A percentile compares a stretch with the other conserved stretches of the same genome.
Evolutionary conservation across 2,888 invertebrate genomes (phyloP).

Genomic region (Mallateleia sp.): DNA sequence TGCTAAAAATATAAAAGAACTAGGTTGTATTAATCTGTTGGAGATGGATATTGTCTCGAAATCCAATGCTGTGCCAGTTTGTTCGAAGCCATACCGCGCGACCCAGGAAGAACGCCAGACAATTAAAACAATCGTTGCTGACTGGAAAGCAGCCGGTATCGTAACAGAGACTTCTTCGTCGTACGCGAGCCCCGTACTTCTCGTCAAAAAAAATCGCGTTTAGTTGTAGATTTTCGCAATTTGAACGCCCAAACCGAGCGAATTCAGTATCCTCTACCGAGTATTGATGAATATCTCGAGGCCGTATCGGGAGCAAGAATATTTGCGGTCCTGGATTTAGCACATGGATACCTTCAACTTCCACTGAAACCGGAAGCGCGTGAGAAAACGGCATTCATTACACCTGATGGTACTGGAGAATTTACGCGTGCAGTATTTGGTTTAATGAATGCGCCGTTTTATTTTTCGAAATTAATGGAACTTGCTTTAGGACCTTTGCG

Average conservation of each 20-base stretch:
- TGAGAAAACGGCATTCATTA: background rate
- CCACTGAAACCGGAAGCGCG: constrained; percentile 2
- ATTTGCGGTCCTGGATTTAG: constrained; percentile 21
- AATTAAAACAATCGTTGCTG: background rate
- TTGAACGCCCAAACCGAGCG: constrained; percentile 67
- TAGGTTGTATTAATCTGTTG: background rate
- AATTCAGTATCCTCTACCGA: constrained; percentile 54
- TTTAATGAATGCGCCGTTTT: constrained; percentile 1
- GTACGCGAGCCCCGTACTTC: constrained; percentile 6
- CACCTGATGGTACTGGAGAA: background rate
- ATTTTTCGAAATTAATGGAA: constrained; percentile 17
- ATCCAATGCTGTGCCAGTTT: background rate
- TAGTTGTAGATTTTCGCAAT: constrained; percentile 74
- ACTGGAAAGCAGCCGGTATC: constrained; percentile 6
- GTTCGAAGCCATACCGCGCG: background rate
- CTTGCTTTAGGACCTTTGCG: background rate
- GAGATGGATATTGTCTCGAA: background rate
- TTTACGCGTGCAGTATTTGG: too few relatives aligned
- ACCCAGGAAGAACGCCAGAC: background rate
- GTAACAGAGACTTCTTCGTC: constrained; percentile 4
- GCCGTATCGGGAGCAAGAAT: constrained; percentile 24
- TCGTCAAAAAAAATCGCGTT: constrained; percentile 61
- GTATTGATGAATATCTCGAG: constrained; percentile 67
- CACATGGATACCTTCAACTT: too few relatives aligned
- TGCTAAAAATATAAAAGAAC: background rate